Percentiles rank a stretch among this genome's conserved stretches.
phyloP scores from a whole-genome alignment of 2,888 invertebrate species.

The Mesorhabditis belari region DNA sequence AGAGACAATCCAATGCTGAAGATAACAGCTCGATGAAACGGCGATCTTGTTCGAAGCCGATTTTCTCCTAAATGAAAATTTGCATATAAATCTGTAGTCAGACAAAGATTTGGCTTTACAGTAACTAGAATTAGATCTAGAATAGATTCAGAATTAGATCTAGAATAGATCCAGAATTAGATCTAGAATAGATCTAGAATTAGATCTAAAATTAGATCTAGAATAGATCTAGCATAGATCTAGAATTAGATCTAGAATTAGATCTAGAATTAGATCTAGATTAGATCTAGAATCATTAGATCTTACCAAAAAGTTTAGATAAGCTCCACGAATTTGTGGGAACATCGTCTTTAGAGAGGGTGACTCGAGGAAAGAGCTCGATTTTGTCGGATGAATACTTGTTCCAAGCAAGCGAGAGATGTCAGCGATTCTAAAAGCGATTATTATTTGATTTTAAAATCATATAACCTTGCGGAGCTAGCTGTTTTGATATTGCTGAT shows the following conservation, averaged over 20 bases:
- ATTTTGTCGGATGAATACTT: slow-evolving; percentile 14
- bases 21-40: background rate
- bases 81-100: background rate
- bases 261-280: too few relatives aligned
- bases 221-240: too few relatives aligned
- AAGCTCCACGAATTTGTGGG: slow-evolving; percentile 19
- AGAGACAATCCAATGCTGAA: slow-evolving; percentile 5
- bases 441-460: too few relatives aligned
- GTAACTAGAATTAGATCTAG: background rate
- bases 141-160: background rate
- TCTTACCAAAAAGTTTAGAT: slow-evolving; percentile 21
- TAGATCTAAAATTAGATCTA: too few relatives aligned
- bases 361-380: slow-evolving; percentile 23
- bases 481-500: background rate
- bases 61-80: background rate
- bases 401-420: slow-evolving; percentile 34
- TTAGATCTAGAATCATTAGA: too few relatives aligned
- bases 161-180: too few relatives aligned
- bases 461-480: background rate
- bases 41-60: background rate
- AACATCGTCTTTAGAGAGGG: slow-evolving; percentile 12
- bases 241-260: too few relatives aligned
- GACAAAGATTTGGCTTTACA: background rate
- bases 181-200: too few relatives aligned
- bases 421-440: slow-evolving; percentile 11